Evolutionary conservation across 2,797 vertebrate genomes (phyloP), one percentile per base, ranked within the genome.

Genomic region (Dallia pectoralis): DNA sequence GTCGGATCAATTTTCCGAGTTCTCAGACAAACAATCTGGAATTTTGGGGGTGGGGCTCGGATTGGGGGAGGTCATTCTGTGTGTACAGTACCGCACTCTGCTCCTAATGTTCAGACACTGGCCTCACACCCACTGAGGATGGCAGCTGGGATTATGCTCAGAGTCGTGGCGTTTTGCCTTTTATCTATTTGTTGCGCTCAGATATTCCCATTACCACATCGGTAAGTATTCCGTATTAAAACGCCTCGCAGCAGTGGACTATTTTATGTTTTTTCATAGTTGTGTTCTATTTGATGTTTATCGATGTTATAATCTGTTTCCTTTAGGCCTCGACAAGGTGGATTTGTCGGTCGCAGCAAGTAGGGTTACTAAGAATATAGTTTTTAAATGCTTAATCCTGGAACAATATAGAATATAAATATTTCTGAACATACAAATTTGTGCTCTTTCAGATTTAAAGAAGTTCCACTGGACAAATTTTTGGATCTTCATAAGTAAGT

Each of bases 151-250:
- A 75, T 7, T 8, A 48, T 79, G 0, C 27, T 47, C 0, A 33
- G 0, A 19, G 0, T 86, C 81, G 67, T 83, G 4, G 33, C 83
- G 12, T 40, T 87, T 4, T 3, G 75, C 3, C 40, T 88, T 27
- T 51, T 87, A 70, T 80, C 49, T 51, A 18, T 6, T 16, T n/a
- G 64, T 0, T 27, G 15, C 1, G 62, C 70, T 6, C 40, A 36
- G 48, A 4, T 59, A 27, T 59, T 59, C 51, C 9, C 51, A 16
- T 0, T 11, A n/a, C 3, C 79, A 72, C 19, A 32, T 6, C 12
- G 61, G 61, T 63, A 64, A 32, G 62, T 33, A 16, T 18, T 32
- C 14, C 4, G 5, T 15, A 29, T 14, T 63, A 14, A n/a, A n/a
- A n/a, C n/a, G n/a, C n/a, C n/a, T n/a, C n/a, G n/a, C n/a, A n/a